A percentile compares a stretch with the other conserved stretches of the same genome.
These are phyloP conservation scores for Chaetura pelagica DNA, from an alignment of 2,113 vertebrate genomes.

Conservation along the genomic window DNA sequence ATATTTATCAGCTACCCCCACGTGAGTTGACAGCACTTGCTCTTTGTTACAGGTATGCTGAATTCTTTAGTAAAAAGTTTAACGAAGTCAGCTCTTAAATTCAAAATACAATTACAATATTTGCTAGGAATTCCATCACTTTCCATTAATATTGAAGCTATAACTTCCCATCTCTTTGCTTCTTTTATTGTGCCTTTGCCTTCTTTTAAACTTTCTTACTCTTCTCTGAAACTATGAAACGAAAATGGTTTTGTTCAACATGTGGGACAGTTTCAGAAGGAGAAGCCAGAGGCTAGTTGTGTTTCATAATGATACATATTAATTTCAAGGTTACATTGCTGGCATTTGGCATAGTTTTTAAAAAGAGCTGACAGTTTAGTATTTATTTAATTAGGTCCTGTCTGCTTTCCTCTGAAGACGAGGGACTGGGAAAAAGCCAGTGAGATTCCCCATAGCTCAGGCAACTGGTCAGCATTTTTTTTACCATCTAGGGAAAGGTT, in stretches of 20 bases:
- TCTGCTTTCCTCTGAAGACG: neutral
- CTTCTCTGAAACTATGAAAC: constrained; percentile 16
- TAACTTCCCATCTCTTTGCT: neutral
- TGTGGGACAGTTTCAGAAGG: neutral
- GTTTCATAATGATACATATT: neutral
- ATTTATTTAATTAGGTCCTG: neutral
- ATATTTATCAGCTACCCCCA: neutral
- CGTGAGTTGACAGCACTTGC: neutral
- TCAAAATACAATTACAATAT: neutral
- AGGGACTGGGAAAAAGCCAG: neutral
- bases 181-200: neutral
- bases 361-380: neutral
- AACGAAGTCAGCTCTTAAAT: neutral
- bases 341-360: neutral
- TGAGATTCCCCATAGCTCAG: neutral
- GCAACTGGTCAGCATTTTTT: neutral
- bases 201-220: neutral
- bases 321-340: neutral
- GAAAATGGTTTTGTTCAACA: neutral
- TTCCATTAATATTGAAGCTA: neutral
- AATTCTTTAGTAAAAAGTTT: neutral
- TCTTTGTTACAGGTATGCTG: neutral
- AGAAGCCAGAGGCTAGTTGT: neutral
- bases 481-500: neutral
- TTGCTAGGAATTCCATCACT: neutral